Percentiles rank a stretch among this genome's conserved stretches.
phyloP scores from a whole-genome alignment of 2,113 vertebrate species.

The Beaufortia kweichowensis region DNA sequence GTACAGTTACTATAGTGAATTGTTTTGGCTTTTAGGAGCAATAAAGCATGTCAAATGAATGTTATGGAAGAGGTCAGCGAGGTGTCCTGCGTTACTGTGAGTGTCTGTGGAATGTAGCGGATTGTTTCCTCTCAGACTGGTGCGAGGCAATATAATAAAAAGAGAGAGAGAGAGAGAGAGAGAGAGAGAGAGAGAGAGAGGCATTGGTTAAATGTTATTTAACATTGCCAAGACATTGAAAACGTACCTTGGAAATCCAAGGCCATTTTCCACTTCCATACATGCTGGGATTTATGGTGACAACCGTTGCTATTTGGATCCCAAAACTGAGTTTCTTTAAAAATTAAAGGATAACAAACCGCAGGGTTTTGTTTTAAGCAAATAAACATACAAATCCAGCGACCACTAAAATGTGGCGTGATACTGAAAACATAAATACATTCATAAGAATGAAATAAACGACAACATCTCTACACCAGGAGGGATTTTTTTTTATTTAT shows the following conservation, averaged over 20 bases:
- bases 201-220: too few relatives aligned
- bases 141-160: slow-evolving; percentile 18
- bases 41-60: background rate
- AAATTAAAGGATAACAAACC: slow-evolving; percentile 73
- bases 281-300: slow-evolving; percentile 71
- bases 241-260: slow-evolving; percentile 58
- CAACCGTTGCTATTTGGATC: slow-evolving; percentile 72
- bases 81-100: slow-evolving; percentile 24
- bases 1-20: background rate
- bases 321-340: slow-evolving; percentile 56
- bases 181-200: slow-evolving; percentile 36
- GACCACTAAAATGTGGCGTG: slow-evolving; percentile 70
- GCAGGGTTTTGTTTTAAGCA: slow-evolving; percentile 67
- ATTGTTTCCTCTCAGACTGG: slow-evolving; percentile 32
- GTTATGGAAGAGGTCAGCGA: background rate
- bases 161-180: slow-evolving; percentile 7
- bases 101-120: slow-evolving; percentile 31
- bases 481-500: slow-evolving; percentile 50
- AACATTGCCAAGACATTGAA: too few relatives aligned
- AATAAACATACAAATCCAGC: slow-evolving; percentile 68
- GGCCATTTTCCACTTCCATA: slow-evolving; percentile 66
- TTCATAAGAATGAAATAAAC: slow-evolving; percentile 67
- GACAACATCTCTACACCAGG: slow-evolving; percentile 52
- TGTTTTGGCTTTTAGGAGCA: background rate
- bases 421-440: slow-evolving; percentile 66